A percentile compares a stretch with the other conserved stretches of the same genome.
Evolutionary conservation across 2,797 vertebrate species (phyloP).

Genomic region (Sarcoramphus papa): DNA sequence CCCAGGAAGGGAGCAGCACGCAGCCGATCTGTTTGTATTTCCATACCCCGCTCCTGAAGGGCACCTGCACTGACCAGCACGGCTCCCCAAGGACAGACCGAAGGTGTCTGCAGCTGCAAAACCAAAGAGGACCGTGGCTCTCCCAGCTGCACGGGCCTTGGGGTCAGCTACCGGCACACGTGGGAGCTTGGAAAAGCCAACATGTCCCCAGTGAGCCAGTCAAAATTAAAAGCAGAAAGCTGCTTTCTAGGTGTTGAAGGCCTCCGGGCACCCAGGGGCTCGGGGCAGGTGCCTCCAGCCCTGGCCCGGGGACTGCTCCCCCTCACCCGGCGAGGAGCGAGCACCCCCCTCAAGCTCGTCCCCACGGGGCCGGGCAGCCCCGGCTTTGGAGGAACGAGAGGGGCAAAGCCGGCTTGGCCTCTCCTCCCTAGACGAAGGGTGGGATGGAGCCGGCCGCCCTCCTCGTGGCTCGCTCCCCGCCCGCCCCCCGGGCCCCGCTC

Average conservation of each 20-base stretch:
- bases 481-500: neutral
- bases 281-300: neutral
- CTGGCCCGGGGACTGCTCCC: neutral
- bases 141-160: neutral
- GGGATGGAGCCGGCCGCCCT: neutral
- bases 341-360: neutral
- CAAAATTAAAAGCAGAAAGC: neutral
- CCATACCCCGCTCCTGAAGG: neutral
- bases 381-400: too few relatives aligned
- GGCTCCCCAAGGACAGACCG: neutral
- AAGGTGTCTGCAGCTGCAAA: neutral
- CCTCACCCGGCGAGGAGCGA: rapidly evolving
- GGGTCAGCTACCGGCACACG: rapidly evolving
- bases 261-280: neutral
- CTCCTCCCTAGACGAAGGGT: neutral
- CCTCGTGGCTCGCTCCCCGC: neutral
- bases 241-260: neutral
- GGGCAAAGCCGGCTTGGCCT: neutral
- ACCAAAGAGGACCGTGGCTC: rapidly evolving
- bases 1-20: neutral
- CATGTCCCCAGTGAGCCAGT: rapidly evolving
- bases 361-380: too few relatives aligned
- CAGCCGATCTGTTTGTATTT: rapidly evolving
- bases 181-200: neutral
- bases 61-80: neutral